Evolutionary conservation across 2,888 invertebrate genomes (phyloP).

Genomic region (Trichopoda pennipes): DNA sequence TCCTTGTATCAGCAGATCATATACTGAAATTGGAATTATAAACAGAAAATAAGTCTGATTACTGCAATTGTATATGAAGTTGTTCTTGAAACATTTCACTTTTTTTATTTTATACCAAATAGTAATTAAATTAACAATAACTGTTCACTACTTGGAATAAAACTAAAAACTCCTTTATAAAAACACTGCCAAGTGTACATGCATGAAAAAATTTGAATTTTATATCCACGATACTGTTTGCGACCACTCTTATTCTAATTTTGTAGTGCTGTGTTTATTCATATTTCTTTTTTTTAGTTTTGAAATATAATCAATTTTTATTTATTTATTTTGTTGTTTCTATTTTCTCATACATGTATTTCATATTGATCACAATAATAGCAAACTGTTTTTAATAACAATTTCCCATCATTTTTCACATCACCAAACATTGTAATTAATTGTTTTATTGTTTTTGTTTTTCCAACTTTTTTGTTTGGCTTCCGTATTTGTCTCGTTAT

Average conservation of each 20-base stretch:
- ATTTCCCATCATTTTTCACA: constrained; percentile 66
- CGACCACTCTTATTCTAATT: neutral
- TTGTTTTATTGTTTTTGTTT: constrained; percentile 55
- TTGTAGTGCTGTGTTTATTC: neutral
- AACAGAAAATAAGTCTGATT: too few species aligned
- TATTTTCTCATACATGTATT: neutral
- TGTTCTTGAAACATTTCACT: too few species aligned
- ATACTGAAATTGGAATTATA: too few species aligned
- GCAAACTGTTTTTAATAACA: constrained; percentile 59
- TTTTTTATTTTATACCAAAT: too few species aligned
- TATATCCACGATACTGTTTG: neutral
- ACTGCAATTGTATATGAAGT: too few species aligned
- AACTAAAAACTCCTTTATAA: too few species aligned
- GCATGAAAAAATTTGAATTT: neutral
- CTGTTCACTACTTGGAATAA: too few species aligned
- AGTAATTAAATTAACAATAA: too few species aligned
- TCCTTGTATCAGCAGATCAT: too few species aligned
- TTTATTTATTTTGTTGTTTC: constrained; percentile 13
- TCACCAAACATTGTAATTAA: constrained; percentile 66
- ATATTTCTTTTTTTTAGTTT: constrained; percentile 14
- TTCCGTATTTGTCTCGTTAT: constrained; percentile 26
- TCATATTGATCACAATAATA: constrained; percentile 45
- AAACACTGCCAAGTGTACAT: too few species aligned
- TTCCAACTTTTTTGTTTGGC: neutral
- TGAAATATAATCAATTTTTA: constrained; percentile 19